A percentile compares a stretch with the other conserved stretches of the same genome.
Conservation (phyloP, 92 coral and sea anemone species). For the Phenganax stokvisi region DNA sequence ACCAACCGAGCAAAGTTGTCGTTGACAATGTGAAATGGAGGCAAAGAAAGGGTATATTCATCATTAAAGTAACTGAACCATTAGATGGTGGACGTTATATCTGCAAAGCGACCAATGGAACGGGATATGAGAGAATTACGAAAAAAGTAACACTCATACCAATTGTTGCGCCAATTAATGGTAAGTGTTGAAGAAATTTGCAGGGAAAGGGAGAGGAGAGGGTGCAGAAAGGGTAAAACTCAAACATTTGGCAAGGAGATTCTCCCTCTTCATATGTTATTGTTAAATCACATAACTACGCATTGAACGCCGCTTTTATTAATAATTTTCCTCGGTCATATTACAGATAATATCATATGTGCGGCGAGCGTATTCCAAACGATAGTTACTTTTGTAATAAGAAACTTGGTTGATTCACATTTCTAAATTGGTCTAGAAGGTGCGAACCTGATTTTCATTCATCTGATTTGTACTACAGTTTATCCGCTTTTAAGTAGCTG, state of each 20-base stretch:
- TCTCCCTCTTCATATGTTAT: background rate
- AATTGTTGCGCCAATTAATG: slow-evolving; percentile 7
- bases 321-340: too few relatives aligned
- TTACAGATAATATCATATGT: too few relatives aligned
- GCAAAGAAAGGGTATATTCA: slow-evolving; percentile 32
- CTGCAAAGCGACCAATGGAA: slow-evolving; percentile 24
- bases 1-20: slow-evolving; percentile 13
- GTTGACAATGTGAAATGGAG: slow-evolving; percentile 30
- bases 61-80: background rate
- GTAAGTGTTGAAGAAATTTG: background rate
- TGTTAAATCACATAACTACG: background rate
- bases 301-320: too few relatives aligned
- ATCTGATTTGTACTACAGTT: too few relatives aligned
- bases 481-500: too few relatives aligned
- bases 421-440: too few relatives aligned
- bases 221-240: background rate
- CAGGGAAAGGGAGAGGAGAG: background rate
- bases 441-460: too few relatives aligned
- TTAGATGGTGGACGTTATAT: slow-evolving; percentile 37
- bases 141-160: slow-evolving; percentile 21
- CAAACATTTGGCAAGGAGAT: background rate
- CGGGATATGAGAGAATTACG: slow-evolving; percentile 31
- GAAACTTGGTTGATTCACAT: too few relatives aligned
- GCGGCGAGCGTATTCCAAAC: background rate
- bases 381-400: background rate